A percentile compares a stretch with the other conserved stretches of the same genome.
Conservation (phyloP, 2,888 invertebrate species). For the Crepidodera aurea region DNA sequence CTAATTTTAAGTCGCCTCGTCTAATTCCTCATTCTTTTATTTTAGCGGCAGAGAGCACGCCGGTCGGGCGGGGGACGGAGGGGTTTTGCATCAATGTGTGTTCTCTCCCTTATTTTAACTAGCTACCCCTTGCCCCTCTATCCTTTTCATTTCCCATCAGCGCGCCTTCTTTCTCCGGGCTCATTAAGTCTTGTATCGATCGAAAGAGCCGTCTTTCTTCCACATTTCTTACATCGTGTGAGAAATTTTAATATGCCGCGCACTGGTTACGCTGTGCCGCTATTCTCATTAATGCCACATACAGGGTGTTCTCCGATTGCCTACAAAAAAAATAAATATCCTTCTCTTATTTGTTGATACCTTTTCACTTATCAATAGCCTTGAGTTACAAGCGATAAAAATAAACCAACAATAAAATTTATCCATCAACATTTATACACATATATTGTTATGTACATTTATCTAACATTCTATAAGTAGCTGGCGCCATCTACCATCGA, state of each 20-base stretch:
- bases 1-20: slow-evolving; percentile 48
- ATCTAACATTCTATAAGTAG: too few relatives aligned
- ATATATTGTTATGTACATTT: too few relatives aligned
- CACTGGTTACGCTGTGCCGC: slow-evolving; percentile 47
- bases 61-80: slow-evolving; percentile 18
- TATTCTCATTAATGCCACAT: slow-evolving; percentile 57
- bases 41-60: slow-evolving; percentile 40
- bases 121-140: slow-evolving; percentile 42
- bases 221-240: slow-evolving; percentile 58
- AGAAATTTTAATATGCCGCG: slow-evolving; percentile 61
- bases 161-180: slow-evolving; percentile 60
- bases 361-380: too few relatives aligned
- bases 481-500: too few relatives aligned
- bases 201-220: slow-evolving; percentile 56
- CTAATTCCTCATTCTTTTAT: slow-evolving; percentile 51
- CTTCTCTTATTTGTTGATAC: too few relatives aligned
- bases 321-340: too few relatives aligned
- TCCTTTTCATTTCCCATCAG: slow-evolving; percentile 55
- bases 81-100: slow-evolving; percentile 43
- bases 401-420: too few relatives aligned
- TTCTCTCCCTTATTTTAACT: slow-evolving; percentile 55
- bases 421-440: too few relatives aligned
- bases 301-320: neutral
- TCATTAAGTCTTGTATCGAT: slow-evolving; percentile 60
- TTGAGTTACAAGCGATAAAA: too few relatives aligned